These are phyloP conservation scores for Drosophila jambulina DNA, from an alignment of 1,140 invertebrate species.

Conservation along the genomic window DNA sequence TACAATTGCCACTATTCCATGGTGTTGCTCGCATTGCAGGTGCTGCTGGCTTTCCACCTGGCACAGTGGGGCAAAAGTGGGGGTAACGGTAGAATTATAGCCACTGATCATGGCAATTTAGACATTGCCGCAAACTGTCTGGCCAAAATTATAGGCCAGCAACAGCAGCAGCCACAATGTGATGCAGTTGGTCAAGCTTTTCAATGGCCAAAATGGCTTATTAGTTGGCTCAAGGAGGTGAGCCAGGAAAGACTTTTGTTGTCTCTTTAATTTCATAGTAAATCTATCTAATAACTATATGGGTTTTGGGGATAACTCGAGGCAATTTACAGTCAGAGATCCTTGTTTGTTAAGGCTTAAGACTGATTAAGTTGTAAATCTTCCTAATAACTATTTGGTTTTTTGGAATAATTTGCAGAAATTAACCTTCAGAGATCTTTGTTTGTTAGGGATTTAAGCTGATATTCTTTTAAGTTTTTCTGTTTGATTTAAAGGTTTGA, in stretches of 20 bases:
- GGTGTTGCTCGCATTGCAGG: conserved; percentile 17
- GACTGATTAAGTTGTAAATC: too few relatives aligned
- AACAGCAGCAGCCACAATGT: not conserved
- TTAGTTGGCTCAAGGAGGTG: not conserved
- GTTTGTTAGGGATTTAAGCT: not conserved
- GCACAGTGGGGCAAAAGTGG: conserved; percentile 43
- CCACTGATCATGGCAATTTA: conserved; percentile 29
- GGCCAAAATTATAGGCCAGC: conserved; percentile 16
- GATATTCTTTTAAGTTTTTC: not conserved
- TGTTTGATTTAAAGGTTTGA: too few relatives aligned
- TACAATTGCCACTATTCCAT: conserved; percentile 16
- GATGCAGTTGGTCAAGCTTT: conserved; percentile 9
- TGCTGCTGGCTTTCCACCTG: conserved; percentile 45
- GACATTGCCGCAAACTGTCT: conserved; percentile 12
- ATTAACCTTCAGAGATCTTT: not conserved
- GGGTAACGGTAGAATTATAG: conserved; percentile 19
- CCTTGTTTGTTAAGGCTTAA: not conserved
- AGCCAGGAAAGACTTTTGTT: not conserved
- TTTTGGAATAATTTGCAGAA: too few relatives aligned
- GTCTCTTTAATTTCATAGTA: not conserved
- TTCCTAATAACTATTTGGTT: too few relatives aligned
- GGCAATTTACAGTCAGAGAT: not conserved
- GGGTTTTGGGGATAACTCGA: not conserved
- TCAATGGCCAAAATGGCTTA: not conserved
- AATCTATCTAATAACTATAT: not conserved